Base-by-base conservation (phyloP, 2,113 vertebrate genomes). In the Micronisus gabar region DNA sequence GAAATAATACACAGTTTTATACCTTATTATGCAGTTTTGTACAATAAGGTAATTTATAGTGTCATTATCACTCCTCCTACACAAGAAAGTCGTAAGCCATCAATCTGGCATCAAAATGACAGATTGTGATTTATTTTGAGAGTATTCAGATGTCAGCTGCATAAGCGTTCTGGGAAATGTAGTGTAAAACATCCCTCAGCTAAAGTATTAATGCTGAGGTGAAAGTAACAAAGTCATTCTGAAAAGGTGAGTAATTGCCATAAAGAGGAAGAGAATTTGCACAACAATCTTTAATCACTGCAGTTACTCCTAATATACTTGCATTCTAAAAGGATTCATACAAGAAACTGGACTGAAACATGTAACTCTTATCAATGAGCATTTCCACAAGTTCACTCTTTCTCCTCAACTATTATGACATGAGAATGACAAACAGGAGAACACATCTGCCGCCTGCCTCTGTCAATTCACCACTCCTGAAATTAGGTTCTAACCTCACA, bases 81-180 rank as follows among this genome's bases (percentile, higher is more conserved):
- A 78, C 32, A 20, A 93, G 43, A 81, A 92, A 96, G 67, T 73
- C 56, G 80, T 70, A 96, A 93, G 10, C 56, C 18, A 92, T 93
- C 85, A 94, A 81, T 79, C 40, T 62, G 36, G 47, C 48, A 93
- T 95, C 50, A 90, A 89, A 97, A 95, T 81, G 45, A 91, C 66
- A 74, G 47, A 83, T 16, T 50, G 56, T 67, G 4, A 81, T 89
- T 92, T 87, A 93, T 82, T 85, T 74, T 72, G 55, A 88, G 80
- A 94, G 59, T 75, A 95, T 36, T 91, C 82, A 65, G 41, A 43
- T 66, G 47, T 85, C 40, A 89, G 5, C 26, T 66, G 66, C 34
- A 21, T 36, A 80, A 70, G 71, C 2, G 8, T 66, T 92, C 82
- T 95, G 80, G 85, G 79, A 88, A 94, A 93, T 48, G 61, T 59